These are phyloP conservation scores for Podarcis siculus DNA, from an alignment of 2,797 vertebrate species.

Conservation along the genomic window DNA sequence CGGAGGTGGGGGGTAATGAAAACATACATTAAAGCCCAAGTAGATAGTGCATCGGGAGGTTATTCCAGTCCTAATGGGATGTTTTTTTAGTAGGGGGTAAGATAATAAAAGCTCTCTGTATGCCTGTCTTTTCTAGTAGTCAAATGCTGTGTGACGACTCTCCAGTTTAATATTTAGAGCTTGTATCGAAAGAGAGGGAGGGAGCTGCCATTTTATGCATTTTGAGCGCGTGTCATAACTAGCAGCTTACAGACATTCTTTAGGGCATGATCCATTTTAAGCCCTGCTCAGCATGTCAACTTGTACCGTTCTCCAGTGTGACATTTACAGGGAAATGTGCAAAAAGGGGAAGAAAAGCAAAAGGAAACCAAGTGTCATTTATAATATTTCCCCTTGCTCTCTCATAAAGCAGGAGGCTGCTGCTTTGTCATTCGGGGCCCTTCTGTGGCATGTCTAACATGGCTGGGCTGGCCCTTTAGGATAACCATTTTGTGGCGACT, in stretches of 20 bases:
- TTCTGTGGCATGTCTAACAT: background rate
- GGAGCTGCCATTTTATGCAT: background rate
- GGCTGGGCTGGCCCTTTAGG: background rate
- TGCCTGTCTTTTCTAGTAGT: background rate
- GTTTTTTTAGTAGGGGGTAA: background rate
- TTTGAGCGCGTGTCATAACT: conserved; percentile 15
- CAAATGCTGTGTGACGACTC: conserved; percentile 21
- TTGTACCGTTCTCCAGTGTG: background rate
- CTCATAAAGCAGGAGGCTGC: background rate
- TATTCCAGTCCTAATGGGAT: background rate
- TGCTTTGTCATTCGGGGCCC: background rate
- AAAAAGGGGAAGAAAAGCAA: background rate
- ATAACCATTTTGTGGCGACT: background rate
- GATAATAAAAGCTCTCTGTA: conserved; percentile 26
- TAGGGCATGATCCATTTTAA: background rate
- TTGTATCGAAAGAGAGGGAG: conserved; percentile 15
- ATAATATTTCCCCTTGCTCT: background rate
- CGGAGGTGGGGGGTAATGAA: conserved; percentile 26
- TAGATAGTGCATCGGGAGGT: conserved; percentile 9
- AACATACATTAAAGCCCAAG: conserved; percentile 42
- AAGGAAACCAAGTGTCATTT: background rate
- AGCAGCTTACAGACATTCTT: conserved; percentile 11
- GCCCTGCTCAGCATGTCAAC: background rate
- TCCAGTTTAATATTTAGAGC: conserved; percentile 35
- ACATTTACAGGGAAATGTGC: background rate